These are phyloP conservation scores for Tachuris rubrigastra DNA, from an alignment of 2,113 vertebrate genomes.

Conservation along the genomic window DNA sequence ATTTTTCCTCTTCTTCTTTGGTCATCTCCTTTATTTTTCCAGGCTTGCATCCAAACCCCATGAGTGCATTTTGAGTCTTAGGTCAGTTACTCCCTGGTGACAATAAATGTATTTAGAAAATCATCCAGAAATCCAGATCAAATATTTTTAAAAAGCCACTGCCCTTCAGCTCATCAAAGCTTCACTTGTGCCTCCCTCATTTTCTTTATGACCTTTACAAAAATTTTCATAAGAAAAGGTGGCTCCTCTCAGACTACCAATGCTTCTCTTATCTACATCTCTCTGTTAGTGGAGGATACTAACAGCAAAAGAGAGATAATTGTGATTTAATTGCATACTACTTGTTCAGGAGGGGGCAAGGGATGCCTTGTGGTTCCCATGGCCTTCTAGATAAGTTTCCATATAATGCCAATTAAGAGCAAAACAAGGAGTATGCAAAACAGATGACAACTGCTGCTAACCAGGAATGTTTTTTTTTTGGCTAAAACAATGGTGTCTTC, in stretches of 20 bases:
- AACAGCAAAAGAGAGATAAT: conserved; percentile 31
- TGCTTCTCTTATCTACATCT: neutral
- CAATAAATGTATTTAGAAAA: conserved; percentile 1
- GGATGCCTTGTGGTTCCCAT: conserved; percentile 75
- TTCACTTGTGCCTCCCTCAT: neutral
- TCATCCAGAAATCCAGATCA: neutral
- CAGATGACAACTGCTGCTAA: conserved; percentile 47
- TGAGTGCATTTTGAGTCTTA: neutral
- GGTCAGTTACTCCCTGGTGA: neutral
- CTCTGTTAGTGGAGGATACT: neutral
- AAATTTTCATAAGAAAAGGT: conserved; percentile 34
- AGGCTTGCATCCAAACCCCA: conserved; percentile 9
- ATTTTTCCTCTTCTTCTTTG: neutral
- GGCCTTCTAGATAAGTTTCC: conserved; percentile 70
- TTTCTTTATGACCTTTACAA: conserved; percentile 8
- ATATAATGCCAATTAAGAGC: conserved; percentile 72
- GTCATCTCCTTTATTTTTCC: neutral
- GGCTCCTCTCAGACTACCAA: neutral
- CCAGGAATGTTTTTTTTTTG: conserved; percentile 60
- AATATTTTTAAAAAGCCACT: neutral
- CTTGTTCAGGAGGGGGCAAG: conserved; percentile 2
- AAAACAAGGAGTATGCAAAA: conserved; percentile 65
- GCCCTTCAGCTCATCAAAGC: neutral
- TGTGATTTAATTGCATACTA: conserved; percentile 62
- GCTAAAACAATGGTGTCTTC: conserved; percentile 74